These are phyloP conservation scores for Smittia sp. DNA, from an alignment of 2,888 invertebrate genomes.

Conservation along the genomic window DNA sequence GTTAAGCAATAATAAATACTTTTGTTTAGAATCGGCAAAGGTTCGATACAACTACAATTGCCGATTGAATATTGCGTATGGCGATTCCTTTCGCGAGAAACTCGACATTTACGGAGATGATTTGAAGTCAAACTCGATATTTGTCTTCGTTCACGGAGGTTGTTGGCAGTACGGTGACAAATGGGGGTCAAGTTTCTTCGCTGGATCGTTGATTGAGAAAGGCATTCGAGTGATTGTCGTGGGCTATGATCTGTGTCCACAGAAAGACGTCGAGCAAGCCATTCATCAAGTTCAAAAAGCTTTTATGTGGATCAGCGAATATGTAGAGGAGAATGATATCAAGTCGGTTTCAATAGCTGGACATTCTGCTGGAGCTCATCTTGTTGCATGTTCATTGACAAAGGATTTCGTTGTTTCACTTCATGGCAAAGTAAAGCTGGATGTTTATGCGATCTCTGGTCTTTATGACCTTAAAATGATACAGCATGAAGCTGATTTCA, in stretches of 20 bases:
- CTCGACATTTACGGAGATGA: constrained; percentile 71
- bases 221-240: constrained; percentile 68
- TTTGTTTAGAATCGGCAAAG: constrained; percentile 57
- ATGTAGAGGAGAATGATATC: constrained; percentile 62
- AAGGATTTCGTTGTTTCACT: constrained; percentile 52
- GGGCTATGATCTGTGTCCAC: constrained; percentile 59
- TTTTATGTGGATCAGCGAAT: constrained; percentile 61
- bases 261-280: constrained; percentile 58
- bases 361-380: constrained; percentile 83
- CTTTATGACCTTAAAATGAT: constrained; percentile 66
- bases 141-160: constrained; percentile 83
- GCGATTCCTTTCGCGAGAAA: constrained; percentile 62
- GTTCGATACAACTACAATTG: constrained; percentile 54
- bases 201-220: constrained; percentile 60
- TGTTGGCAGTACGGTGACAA: constrained; percentile 78
- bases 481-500: constrained; percentile 64
- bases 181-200: constrained; percentile 62
- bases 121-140: constrained; percentile 64
- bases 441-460: constrained; percentile 66
- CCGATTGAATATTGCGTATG: constrained; percentile 66
- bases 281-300: constrained; percentile 63
- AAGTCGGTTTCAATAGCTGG: constrained; percentile 73
- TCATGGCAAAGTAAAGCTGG: neutral
- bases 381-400: constrained; percentile 65
- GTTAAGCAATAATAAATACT: too few relatives aligned